These are phyloP conservation scores for Calidris pygmaea DNA, from an alignment of 2,113 vertebrate species.

Conservation along the genomic window DNA sequence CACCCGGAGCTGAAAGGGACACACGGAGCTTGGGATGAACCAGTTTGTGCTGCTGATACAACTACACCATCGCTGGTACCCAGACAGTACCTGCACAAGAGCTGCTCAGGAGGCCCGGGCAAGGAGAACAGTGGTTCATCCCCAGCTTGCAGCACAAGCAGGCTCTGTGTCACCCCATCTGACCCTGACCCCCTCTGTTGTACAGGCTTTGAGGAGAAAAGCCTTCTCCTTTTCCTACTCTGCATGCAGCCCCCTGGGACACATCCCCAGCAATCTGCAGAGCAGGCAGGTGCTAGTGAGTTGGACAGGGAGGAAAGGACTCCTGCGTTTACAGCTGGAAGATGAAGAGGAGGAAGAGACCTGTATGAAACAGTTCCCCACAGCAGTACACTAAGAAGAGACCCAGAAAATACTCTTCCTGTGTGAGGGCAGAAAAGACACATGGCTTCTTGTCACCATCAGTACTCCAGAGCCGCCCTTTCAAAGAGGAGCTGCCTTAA, in stretches of 20 bases:
- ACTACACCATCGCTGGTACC: background rate
- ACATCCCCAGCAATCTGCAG: background rate
- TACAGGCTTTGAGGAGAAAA: background rate
- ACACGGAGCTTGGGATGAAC: background rate
- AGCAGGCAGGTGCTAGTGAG: background rate
- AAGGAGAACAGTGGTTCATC: background rate
- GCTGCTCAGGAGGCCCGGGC: background rate
- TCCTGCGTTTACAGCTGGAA: background rate
- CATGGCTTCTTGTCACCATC: background rate
- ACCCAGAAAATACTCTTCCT: background rate
- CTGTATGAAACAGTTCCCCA: background rate
- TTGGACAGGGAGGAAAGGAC: background rate
- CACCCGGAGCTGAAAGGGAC: background rate
- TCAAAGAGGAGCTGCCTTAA: background rate
- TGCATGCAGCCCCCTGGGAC: background rate
- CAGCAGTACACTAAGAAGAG: background rate
- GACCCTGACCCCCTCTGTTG: background rate
- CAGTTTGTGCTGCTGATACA: background rate
- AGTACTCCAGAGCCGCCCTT: background rate
- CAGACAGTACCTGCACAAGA: fast-evolving
- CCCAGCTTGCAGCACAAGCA: background rate
- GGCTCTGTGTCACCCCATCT: background rate
- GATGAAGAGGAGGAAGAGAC: background rate
- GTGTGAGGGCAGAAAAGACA: fast-evolving
- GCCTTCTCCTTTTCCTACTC: background rate